Evolutionary conservation across 2,888 invertebrate species (phyloP).

Genomic region (Malacosoma neustria): DNA sequence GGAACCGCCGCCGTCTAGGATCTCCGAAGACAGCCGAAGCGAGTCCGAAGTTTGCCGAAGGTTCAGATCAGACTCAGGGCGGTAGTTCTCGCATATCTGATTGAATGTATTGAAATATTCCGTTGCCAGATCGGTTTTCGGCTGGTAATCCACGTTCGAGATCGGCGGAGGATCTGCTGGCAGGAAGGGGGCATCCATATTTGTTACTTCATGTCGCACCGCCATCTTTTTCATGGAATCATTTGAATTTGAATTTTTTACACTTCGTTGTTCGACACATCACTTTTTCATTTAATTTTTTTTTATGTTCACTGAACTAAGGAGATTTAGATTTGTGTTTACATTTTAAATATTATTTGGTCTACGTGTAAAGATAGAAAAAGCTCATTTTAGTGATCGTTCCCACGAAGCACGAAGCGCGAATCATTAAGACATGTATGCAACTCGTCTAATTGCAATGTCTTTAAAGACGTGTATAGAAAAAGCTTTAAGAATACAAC

Average conservation of each 20-base stretch:
- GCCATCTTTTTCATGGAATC: slow-evolving; percentile 34
- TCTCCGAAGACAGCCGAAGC: slow-evolving; percentile 53
- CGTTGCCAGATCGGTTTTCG: slow-evolving; percentile 47
- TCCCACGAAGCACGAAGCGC: too few species aligned
- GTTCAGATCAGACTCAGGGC: slow-evolving; percentile 45
- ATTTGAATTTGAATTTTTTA: slow-evolving; percentile 54
- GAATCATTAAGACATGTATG: too few species aligned
- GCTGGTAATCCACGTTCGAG: slow-evolving; percentile 44
- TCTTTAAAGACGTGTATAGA: too few species aligned
- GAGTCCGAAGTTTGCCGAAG: slow-evolving; percentile 57
- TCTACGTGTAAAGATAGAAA: too few species aligned
- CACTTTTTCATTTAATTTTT: too few species aligned
- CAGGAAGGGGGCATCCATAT: slow-evolving; percentile 63
- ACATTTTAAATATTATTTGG: too few species aligned
- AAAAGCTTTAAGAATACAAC: too few species aligned
- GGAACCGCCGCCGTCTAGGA: slow-evolving; percentile 42
- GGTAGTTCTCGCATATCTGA: slow-evolving; percentile 60
- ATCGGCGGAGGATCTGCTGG: slow-evolving; percentile 76
- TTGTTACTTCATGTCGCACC: slow-evolving; percentile 44
- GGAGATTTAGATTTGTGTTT: too few species aligned
- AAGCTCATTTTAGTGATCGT: too few species aligned
- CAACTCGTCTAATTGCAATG: too few species aligned
- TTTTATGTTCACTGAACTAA: too few species aligned
- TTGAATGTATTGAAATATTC: slow-evolving; percentile 68
- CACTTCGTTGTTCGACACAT: slow-evolving; percentile 43